These are phyloP conservation scores for Yponomeuta cagnagella DNA, from an alignment of 2,888 invertebrate genomes.

Conservation along the genomic window DNA sequence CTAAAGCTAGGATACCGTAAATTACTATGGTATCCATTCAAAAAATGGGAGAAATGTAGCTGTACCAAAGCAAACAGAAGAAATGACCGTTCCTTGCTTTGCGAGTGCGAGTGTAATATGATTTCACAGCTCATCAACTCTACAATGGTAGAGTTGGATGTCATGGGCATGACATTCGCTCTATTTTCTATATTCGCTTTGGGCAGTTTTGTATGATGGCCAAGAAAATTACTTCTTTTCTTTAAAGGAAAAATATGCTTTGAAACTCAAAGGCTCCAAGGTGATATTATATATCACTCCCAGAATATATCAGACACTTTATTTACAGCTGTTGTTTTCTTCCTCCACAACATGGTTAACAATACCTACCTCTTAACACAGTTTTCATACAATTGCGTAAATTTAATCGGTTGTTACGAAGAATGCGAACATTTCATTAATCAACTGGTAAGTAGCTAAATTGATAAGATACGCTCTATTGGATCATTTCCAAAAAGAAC, in stretches of 20 bases:
- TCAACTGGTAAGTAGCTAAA: conserved; percentile 47
- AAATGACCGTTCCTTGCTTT: not conserved
- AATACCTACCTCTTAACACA: not conserved
- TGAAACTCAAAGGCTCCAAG: too few relatives aligned
- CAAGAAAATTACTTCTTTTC: too few relatives aligned
- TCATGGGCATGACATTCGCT: too few relatives aligned
- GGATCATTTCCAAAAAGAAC: conserved; percentile 67
- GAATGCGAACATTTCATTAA: conserved; percentile 42
- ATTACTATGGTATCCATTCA: too few relatives aligned
- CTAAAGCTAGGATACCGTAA: not conserved
- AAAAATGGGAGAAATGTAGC: not conserved
- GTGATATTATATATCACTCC: too few relatives aligned
- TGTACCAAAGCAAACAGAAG: not conserved
- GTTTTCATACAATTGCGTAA: not conserved
- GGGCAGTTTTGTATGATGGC: too few relatives aligned
- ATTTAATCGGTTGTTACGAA: not conserved
- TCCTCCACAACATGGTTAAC: too few relatives aligned
- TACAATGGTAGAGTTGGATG: too few relatives aligned
- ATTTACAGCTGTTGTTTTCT: too few relatives aligned
- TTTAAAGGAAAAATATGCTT: too few relatives aligned
- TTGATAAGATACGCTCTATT: conserved; percentile 56
- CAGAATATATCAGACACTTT: too few relatives aligned
- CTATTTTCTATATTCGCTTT: too few relatives aligned
- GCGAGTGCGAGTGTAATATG: not conserved
- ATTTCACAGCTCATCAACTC: not conserved